Evolutionary conservation across 1,140 invertebrate species (phyloP).

Genomic region (Hormaphis cornu): DNA sequence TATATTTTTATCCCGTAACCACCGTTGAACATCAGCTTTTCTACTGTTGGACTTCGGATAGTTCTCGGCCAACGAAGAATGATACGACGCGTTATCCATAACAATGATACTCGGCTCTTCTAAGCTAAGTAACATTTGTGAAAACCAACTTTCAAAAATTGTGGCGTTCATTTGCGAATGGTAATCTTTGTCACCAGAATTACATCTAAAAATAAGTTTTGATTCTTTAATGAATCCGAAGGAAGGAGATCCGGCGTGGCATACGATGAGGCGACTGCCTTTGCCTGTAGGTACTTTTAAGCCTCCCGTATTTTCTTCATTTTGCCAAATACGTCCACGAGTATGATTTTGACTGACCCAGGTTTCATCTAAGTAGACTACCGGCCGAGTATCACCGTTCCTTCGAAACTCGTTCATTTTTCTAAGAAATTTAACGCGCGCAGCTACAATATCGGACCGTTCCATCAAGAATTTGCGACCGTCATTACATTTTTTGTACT

Average conservation of each 20-base stretch:
- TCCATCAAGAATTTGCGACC: constrained; percentile 17
- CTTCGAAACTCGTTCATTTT: constrained; percentile 1
- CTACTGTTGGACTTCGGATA: background rate
- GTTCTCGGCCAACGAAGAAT: constrained; percentile 28
- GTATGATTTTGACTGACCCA: background rate
- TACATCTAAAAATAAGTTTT: background rate
- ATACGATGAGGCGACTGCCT: background rate
- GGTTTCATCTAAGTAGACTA: constrained; percentile 4
- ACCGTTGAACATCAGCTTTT: background rate
- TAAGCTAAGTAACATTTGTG: constrained; percentile 29
- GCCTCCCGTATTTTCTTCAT: background rate
- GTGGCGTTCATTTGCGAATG: constrained; percentile 34
- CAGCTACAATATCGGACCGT: constrained; percentile 16
- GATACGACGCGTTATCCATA: constrained; percentile 36
- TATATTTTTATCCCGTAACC: background rate
- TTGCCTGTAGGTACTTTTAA: background rate
- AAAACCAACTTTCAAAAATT: constrained; percentile 29
- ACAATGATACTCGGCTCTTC: constrained; percentile 29
- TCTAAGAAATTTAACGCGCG: background rate
- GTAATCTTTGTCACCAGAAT: constrained; percentile 30
- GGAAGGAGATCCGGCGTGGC: background rate
- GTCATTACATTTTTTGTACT: background rate
- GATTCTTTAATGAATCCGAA: background rate
- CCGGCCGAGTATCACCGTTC: constrained; percentile 3
- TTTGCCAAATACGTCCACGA: background rate